A percentile compares a stretch with the other conserved stretches of the same genome.
Evolutionary conservation across 2,113 vertebrate species (phyloP).

Genomic region (Monarcha castaneiventris): DNA sequence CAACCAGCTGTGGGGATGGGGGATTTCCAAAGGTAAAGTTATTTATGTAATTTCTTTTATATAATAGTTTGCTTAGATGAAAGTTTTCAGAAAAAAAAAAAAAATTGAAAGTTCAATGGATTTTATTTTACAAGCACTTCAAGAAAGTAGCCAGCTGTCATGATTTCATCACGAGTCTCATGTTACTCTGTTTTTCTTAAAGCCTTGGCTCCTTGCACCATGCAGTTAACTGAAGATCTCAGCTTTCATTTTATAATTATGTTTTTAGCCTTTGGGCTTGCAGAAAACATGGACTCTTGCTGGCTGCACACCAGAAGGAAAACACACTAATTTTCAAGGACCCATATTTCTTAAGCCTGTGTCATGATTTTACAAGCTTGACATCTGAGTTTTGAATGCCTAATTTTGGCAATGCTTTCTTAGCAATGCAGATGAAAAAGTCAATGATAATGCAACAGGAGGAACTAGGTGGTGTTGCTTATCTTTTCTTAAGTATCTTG

Average conservation of each 20-base stretch:
- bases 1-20: constrained; percentile 68
- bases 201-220: background rate
- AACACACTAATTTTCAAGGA: background rate
- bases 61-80: background rate
- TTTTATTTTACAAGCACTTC: background rate
- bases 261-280: constrained; percentile 1
- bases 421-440: background rate
- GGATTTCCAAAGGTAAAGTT: constrained; percentile 75
- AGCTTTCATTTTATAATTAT: constrained; percentile 22
- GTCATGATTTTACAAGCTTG: background rate
- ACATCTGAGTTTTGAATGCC: background rate
- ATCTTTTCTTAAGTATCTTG: background rate
- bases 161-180: background rate
- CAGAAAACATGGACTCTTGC: background rate
- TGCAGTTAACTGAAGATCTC: constrained; percentile 4
- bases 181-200: constrained; percentile 39
- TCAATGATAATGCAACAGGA: background rate
- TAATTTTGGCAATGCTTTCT: background rate
- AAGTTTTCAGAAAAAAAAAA: background rate
- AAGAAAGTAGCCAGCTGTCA: background rate
- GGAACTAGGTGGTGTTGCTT: background rate
- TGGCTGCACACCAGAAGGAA: constrained; percentile 1
- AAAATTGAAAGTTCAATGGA: background rate
- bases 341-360: background rate
- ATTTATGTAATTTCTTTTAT: background rate